Base-by-base conservation (phyloP, 2,888 invertebrate genomes). In the Andrena flavipes region DNA sequence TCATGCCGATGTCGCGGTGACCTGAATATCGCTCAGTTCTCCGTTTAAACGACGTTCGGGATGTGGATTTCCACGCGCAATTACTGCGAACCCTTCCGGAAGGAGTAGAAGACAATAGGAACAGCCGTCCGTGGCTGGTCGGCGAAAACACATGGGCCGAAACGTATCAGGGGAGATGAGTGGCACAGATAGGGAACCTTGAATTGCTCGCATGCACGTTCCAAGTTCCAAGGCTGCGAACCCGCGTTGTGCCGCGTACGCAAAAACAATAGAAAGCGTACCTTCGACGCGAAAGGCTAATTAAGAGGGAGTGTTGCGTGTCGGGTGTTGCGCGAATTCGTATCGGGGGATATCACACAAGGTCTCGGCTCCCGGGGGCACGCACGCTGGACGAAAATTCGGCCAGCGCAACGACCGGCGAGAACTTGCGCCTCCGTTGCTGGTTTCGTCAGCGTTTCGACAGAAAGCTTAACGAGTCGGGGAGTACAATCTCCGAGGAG, bases 361-460 rank as follows among this genome's bases (percentile, higher is more conserved):
- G 73, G 70, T 72, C 68, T 71, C 64, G 83, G 62, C 30, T 65
- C 62, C 10, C 16, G 20, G 33, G 51, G 35, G 4, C 63, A 30
- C 30, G 29, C 23, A 23, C 23, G 7, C 23, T 56, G 10, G 23
- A 23, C 23, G 56, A 4, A 26, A 10, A 10, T 42, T 42, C 13
- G 42, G 16, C 42, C 42, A 5, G 42, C 42, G 42, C 42, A 26
- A 56, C 48, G 49, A 67, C 49, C 29, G n/a, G 54, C 74, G 29
- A 23, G 48, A 63, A 82, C 42, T 42, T 42, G 70, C 63, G 51
- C 23, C 56, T n/a, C 6, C 59, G 54, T 16, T 33, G 16, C 56
- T 67, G 70, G 70, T 87, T 79, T 80, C 79, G 48, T 82, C 78
- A 87, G 48, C 59, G 51, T 60, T 84, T 87, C 74, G 72, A 76